Evolutionary conservation across 2,797 vertebrate genomes (phyloP).

Genomic region (Melanotaenia pygmaea): DNA sequence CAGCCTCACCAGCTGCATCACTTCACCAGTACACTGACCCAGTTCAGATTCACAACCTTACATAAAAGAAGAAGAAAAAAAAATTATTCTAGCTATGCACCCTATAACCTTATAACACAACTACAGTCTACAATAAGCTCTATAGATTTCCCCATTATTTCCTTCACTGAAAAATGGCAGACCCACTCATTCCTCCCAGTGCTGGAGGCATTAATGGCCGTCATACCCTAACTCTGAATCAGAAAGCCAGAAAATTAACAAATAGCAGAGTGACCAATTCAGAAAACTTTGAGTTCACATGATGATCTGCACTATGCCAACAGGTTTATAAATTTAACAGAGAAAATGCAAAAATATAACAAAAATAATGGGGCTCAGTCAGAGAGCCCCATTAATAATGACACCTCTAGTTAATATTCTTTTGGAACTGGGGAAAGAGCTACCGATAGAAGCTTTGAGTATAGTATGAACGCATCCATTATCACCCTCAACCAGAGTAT

Average conservation of each 20-base stretch:
- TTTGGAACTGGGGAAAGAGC: slow-evolving; percentile 2
- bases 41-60: slow-evolving; percentile 33
- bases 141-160: background rate
- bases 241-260: slow-evolving; percentile 8
- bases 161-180: background rate
- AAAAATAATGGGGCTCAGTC: background rate
- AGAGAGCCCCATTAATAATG: background rate
- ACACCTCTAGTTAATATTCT: slow-evolving; percentile 12
- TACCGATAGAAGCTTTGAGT: slow-evolving; percentile 6
- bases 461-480: slow-evolving; percentile 13
- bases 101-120: background rate
- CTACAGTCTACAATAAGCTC: background rate
- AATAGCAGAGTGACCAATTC: slow-evolving; percentile 10
- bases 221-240: slow-evolving; percentile 4
- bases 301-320: background rate
- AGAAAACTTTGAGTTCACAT: background rate
- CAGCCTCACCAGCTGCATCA: slow-evolving; percentile 49
- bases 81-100: background rate
- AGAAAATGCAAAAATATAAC: slow-evolving; percentile 8
- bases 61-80: slow-evolving; percentile 8
- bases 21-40: slow-evolving; percentile 34
- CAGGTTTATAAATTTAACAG: background rate
- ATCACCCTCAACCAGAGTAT: slow-evolving; percentile 20
- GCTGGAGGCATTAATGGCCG: slow-evolving; percentile 2
- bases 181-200: background rate